phyloP scores from a whole-genome alignment of 1,140 invertebrate species.

The Caerostris extrusa region DNA sequence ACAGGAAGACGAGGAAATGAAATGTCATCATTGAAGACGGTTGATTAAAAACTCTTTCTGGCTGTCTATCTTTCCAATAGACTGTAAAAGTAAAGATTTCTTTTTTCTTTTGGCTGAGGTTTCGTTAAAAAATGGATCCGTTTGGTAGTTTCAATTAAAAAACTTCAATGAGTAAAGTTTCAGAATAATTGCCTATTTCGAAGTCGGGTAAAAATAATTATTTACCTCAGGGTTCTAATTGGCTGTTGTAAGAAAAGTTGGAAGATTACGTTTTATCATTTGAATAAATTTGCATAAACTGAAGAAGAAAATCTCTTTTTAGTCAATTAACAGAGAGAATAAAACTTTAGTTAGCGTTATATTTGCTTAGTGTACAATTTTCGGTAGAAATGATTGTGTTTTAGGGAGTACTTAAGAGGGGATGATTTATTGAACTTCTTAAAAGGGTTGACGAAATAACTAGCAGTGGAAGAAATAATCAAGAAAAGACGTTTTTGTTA shows the following conservation, averaged over 20 bases:
- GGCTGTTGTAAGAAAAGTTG: neutral
- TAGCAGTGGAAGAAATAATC: no score
- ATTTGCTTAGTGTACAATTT: neutral
- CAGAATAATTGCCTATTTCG: neutral
- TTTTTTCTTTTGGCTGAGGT: neutral
- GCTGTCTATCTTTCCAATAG: neutral
- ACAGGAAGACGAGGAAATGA: neutral
- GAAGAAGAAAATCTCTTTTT: neutral
- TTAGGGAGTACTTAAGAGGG: neutral
- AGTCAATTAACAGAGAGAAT: neutral
- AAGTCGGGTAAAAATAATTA: neutral
- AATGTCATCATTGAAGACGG: conserved; percentile 17
- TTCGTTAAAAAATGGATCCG: neutral
- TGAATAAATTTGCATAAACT: neutral
- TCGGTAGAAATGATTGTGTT: neutral
- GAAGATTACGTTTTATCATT: neutral
- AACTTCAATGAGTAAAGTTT: neutral
- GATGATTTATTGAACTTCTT: neutral
- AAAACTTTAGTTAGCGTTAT: neutral
- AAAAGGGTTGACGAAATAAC: no score
- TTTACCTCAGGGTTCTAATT: neutral
- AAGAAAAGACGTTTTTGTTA: no score
- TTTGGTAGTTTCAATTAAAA: neutral
- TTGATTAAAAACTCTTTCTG: conserved; percentile 28
- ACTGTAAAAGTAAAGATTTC: neutral